A percentile compares a stretch with the other conserved stretches of the same genome.
phyloP scores from a whole-genome alignment of 2,888 invertebrate genomes.

The Drosophila nr. perissopoda region DNA sequence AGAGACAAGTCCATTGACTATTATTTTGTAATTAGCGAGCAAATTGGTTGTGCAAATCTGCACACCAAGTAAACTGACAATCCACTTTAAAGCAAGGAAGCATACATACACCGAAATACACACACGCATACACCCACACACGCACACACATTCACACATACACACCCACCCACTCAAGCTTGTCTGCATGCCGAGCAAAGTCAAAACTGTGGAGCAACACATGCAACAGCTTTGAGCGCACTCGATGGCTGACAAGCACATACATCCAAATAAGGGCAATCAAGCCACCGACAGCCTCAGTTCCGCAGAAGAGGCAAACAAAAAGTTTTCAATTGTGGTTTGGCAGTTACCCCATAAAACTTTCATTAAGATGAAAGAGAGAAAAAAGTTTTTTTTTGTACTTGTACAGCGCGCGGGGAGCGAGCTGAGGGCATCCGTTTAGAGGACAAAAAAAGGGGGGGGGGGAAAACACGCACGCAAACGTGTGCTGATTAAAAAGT shows the following conservation, averaged over 20 bases:
- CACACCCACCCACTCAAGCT: neutral
- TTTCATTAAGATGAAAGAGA: slow-evolving; percentile 71
- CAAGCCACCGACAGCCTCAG: slow-evolving; percentile 20
- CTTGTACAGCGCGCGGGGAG: slow-evolving; percentile 5
- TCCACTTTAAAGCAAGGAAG: neutral
- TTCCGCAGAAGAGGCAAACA: slow-evolving; percentile 46
- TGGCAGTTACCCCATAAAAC: slow-evolving; percentile 58
- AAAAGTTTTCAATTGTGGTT: slow-evolving; percentile 70
- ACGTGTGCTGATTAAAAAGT: slow-evolving; percentile 65
- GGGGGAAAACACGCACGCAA: slow-evolving; percentile 11
- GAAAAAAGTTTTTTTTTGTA: slow-evolving; percentile 30
- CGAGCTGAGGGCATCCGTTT: slow-evolving; percentile 26
- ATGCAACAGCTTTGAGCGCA: slow-evolving; percentile 49
- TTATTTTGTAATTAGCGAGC: slow-evolving; percentile 41
- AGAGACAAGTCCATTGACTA: slow-evolving; percentile 1
- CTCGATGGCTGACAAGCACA: neutral
- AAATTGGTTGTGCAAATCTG: slow-evolving; percentile 38
- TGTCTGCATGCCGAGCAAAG: slow-evolving; percentile 13
- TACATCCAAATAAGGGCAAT: slow-evolving; percentile 18
- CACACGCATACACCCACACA: neutral
- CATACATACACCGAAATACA: neutral
- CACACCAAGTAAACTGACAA: slow-evolving; percentile 11
- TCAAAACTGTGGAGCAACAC: slow-evolving; percentile 27
- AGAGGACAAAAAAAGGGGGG: slow-evolving; percentile 8
- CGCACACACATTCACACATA: neutral